Conservation (phyloP, 1,140 invertebrate genomes). For the Macrobrachium rosenbergii region DNA sequence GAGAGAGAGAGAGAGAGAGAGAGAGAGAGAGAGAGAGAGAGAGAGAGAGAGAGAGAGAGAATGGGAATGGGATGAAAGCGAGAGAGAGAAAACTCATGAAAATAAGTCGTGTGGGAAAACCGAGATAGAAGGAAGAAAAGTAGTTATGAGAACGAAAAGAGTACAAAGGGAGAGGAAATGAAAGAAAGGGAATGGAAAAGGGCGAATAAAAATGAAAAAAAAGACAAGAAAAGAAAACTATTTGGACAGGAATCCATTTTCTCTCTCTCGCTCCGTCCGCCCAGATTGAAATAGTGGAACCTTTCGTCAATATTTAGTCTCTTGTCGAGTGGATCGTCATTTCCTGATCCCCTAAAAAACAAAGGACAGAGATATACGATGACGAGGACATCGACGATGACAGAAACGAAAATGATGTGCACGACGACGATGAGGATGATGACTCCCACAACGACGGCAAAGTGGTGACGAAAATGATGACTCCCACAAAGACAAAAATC, state of each 20-base stretch:
- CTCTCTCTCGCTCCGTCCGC: no score
- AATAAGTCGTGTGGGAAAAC: not conserved
- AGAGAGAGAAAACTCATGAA: not conserved
- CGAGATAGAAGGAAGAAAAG: not conserved
- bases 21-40: not conserved
- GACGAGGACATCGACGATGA: no score
- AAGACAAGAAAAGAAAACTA: not conserved
- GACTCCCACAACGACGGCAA: no score
- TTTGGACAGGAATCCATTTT: not conserved
- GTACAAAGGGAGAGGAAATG: not conserved
- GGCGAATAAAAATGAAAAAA: not conserved
- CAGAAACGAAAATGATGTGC: no score
- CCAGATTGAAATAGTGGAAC: no score
- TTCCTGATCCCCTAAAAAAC: no score
- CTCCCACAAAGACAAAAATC: no score
- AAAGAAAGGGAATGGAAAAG: not conserved
- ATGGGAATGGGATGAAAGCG: not conserved
- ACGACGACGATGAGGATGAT: no score
- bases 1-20: conserved; percentile 2
- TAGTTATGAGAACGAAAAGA: not conserved
- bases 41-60: not conserved
- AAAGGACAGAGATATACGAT: no score
- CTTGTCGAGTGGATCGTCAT: no score
- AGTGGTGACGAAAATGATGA: no score
- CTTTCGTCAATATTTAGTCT: no score